A percentile compares a stretch with the other conserved stretches of the same genome.
Conservation (phyloP, 1,140 invertebrate genomes). For the Brachionus plicatilis region DNA sequence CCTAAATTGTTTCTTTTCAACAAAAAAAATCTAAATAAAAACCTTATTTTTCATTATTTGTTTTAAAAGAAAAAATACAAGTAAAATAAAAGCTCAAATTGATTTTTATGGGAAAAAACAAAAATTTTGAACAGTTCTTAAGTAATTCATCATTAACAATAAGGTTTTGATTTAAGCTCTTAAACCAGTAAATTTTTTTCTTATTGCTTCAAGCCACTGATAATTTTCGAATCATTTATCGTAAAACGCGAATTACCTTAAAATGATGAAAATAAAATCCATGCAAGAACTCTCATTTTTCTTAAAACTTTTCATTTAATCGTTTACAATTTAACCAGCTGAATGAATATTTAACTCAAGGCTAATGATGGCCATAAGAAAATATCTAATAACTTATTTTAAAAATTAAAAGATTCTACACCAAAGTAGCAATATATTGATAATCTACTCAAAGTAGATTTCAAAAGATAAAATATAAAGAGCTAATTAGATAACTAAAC, state of each 20-base stretch:
- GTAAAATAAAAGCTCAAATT: neutral
- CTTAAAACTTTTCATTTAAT: neutral
- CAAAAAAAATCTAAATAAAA: neutral
- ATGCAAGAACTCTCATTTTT: neutral
- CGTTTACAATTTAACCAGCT: neutral
- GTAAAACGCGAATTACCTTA: neutral
- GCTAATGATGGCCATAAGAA: neutral
- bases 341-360: neutral
- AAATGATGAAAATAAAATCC: neutral
- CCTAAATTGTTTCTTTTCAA: neutral
- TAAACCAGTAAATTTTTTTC: neutral
- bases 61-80: neutral
- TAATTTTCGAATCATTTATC: neutral
- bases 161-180: neutral
- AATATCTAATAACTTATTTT: too few relatives aligned
- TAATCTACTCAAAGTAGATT: neutral
- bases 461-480: neutral
- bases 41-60: neutral
- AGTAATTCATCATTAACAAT: conserved; percentile 1
- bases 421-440: neutral
- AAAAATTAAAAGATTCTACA: too few relatives aligned
- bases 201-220: neutral
- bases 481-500: neutral
- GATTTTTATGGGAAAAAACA: neutral
- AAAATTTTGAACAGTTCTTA: neutral